Conservation (phyloP, 2,797 vertebrate genomes). For the Hapalemur alaotrensis region DNA sequence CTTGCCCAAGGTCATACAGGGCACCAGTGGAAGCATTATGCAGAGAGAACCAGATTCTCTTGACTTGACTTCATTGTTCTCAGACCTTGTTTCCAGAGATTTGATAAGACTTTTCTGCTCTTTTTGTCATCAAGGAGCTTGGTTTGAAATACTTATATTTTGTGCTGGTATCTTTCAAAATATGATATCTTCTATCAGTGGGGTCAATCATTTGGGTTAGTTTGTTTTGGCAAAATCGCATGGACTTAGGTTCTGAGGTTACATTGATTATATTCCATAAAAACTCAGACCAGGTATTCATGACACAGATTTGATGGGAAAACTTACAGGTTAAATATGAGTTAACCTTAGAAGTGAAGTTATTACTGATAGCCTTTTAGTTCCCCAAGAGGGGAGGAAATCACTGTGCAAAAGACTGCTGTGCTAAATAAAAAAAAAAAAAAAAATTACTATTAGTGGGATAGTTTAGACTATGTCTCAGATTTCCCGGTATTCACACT, state of each 20-base stretch:
- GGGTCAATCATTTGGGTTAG: conserved; percentile 60
- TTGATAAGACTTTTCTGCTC: conserved; percentile 63
- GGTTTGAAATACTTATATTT: conserved; percentile 67
- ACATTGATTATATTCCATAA: conserved; percentile 59
- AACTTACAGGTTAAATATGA: background rate
- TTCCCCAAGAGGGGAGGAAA: background rate
- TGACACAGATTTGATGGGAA: conserved; percentile 35
- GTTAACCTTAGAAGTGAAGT: background rate
- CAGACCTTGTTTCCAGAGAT: conserved; percentile 28
- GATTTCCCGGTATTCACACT: background rate
- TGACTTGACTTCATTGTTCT: conserved; percentile 57
- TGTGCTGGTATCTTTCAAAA: conserved; percentile 65
- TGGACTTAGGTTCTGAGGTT: conserved; percentile 42
- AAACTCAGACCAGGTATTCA: conserved; percentile 43
- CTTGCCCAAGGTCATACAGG: background rate
- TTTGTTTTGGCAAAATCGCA: conserved; percentile 69
- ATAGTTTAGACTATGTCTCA: background rate
- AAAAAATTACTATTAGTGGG: background rate
- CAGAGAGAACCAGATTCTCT: background rate
- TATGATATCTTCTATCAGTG: conserved; percentile 62
- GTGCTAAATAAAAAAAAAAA: background rate
- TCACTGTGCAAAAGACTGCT: background rate
- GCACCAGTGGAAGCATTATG: background rate
- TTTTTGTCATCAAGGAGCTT: conserved; percentile 66
- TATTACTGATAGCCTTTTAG: background rate